These are phyloP conservation scores for Antigone vipio DNA, from an alignment of 2,113 vertebrate species.

Conservation along the genomic window DNA sequence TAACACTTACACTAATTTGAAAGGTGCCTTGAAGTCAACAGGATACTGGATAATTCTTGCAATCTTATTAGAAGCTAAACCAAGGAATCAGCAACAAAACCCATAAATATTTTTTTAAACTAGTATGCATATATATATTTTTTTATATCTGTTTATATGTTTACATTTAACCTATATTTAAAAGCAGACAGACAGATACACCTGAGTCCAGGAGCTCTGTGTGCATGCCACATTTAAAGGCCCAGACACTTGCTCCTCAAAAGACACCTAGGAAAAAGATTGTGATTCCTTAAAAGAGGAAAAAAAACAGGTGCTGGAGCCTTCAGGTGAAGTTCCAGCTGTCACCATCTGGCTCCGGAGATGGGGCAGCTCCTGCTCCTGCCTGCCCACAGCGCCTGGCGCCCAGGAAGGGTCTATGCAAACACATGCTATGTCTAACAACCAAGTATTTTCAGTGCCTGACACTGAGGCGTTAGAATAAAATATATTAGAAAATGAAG, in stretches of 20 bases:
- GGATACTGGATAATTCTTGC: not conserved
- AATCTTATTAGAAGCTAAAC: not conserved
- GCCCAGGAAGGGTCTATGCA: not conserved
- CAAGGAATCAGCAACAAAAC: not conserved
- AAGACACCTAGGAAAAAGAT: not conserved
- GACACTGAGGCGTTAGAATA: not conserved
- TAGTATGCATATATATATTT: not conserved
- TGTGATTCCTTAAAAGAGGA: not conserved
- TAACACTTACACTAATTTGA: not conserved
- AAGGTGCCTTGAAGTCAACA: not conserved
- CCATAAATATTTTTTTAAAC: not conserved
- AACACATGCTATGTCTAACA: not conserved
- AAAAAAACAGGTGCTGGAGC: not conserved
- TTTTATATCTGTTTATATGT: not conserved
- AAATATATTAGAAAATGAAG: not conserved
- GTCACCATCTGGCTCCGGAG: not conserved
- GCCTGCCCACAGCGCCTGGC: not conserved
- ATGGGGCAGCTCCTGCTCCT: not conserved
- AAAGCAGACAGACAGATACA: not conserved
- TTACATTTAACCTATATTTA: not conserved
- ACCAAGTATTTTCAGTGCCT: not conserved
- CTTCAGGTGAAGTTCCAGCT: not conserved
- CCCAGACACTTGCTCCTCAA: not conserved
- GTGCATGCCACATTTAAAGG: not conserved
- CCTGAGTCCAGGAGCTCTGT: rapidly evolving